Evolutionary conservation across 1,140 invertebrate species (phyloP).

Genomic region (Megalonaias nervosa): DNA sequence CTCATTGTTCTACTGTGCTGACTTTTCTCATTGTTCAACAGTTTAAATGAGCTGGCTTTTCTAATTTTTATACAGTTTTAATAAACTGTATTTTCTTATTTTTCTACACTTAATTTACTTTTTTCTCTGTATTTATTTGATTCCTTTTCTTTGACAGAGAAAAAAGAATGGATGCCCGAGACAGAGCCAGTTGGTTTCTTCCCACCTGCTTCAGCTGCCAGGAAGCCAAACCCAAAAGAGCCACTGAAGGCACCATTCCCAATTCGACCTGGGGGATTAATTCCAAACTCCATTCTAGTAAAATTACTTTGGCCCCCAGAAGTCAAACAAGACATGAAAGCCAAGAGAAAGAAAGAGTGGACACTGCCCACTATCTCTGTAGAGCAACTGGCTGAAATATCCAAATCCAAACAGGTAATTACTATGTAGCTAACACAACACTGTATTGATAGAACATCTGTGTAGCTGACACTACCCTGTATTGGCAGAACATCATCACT

Average conservation of each 20-base stretch:
- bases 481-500: too few relatives aligned
- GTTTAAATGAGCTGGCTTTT: too few relatives aligned
- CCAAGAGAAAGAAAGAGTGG: conserved; percentile 43
- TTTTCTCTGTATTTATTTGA: too few relatives aligned
- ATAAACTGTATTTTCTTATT: too few relatives aligned
- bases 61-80: too few relatives aligned
- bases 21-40: too few relatives aligned
- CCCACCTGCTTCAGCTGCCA: conserved; percentile 42
- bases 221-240: conserved; percentile 18
- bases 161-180: conserved; percentile 49
- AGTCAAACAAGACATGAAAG: conserved; percentile 16
- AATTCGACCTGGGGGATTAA: conserved; percentile 49
- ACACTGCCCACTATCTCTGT: conserved; percentile 51
- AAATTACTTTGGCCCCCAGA: conserved; percentile 62
- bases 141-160: conserved; percentile 28
- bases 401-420: conserved; percentile 28
- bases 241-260: conserved; percentile 49
- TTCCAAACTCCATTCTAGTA: conserved; percentile 67
- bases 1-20: too few relatives aligned
- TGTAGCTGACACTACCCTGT: too few relatives aligned
- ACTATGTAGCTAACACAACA: too few relatives aligned
- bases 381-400: conserved; percentile 53
- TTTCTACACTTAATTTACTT: too few relatives aligned
- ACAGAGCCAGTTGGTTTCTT: conserved; percentile 63
- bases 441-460: too few relatives aligned